Percentiles rank a stretch among this genome's conserved stretches.
Conservation (phyloP, 2,113 vertebrate genomes). For the Hippocampus guttulatus region DNA sequence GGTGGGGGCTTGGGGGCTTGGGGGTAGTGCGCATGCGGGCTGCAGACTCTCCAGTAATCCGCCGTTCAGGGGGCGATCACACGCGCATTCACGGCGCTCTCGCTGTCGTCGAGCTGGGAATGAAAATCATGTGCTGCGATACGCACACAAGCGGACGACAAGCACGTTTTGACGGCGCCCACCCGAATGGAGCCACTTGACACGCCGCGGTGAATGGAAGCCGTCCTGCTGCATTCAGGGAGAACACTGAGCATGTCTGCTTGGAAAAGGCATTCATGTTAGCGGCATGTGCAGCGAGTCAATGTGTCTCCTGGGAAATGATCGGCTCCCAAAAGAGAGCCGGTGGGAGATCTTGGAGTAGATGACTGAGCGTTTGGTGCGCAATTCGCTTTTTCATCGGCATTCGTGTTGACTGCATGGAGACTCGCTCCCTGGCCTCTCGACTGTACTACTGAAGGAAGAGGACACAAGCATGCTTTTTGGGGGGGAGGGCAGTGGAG, state of each 20-base stretch:
- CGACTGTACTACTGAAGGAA: background rate
- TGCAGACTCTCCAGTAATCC: constrained; percentile 73
- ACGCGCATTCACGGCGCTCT: constrained; percentile 58
- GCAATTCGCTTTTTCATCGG: background rate
- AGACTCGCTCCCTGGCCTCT: background rate
- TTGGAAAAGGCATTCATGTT: background rate
- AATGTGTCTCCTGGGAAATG: background rate
- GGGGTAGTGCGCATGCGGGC: constrained; percentile 68
- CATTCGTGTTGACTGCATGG: background rate
- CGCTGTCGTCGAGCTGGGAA: constrained; percentile 37
- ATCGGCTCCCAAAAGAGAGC: background rate
- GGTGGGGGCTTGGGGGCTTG: background rate
- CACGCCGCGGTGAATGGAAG: constrained; percentile 13
- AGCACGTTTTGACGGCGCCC: background rate
- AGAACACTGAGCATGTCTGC: constrained; percentile 40
- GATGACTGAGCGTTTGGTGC: background rate
- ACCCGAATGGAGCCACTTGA: constrained; percentile 10
- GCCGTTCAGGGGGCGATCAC: constrained; percentile 58
- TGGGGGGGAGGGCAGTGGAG: too few relatives aligned
- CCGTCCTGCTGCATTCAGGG: constrained; percentile 15
- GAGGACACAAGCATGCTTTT: background rate
- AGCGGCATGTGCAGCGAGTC: background rate
- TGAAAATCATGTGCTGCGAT: constrained; percentile 25
- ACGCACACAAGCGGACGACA: background rate
- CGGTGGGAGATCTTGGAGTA: background rate